These are phyloP conservation scores for Trachymyrmex cornetzi DNA, from an alignment of 1,140 invertebrate genomes.

Conservation along the genomic window DNA sequence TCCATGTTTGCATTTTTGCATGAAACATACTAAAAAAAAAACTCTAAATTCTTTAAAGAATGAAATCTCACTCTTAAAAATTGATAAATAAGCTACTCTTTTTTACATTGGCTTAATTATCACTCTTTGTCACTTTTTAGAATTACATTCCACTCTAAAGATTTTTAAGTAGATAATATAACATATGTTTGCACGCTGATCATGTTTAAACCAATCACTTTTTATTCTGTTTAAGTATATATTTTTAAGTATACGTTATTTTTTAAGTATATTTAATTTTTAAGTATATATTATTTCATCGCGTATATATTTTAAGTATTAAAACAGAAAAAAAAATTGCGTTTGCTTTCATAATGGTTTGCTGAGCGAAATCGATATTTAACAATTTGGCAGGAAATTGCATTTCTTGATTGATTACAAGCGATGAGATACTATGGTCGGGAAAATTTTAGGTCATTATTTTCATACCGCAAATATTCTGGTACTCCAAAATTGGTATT, in stretches of 20 bases:
- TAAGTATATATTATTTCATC: not conserved
- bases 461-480: slow-evolving; percentile 41
- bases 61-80: too few relatives aligned
- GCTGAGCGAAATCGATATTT: slow-evolving; percentile 35
- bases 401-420: slow-evolving; percentile 42
- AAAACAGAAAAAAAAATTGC: not conserved
- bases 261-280: not conserved
- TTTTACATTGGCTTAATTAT: too few relatives aligned
- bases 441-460: slow-evolving; percentile 44
- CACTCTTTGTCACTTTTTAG: too few relatives aligned
- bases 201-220: not conserved
- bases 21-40: too few relatives aligned
- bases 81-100: too few relatives aligned
- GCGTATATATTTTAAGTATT: not conserved
- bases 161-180: not conserved
- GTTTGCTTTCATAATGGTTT: not conserved
- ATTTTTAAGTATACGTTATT: slow-evolving; percentile 8
- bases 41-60: too few relatives aligned
- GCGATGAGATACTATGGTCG: slow-evolving; percentile 1
- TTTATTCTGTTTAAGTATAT: not conserved
- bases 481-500: slow-evolving; percentile 24
- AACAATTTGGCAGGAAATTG: slow-evolving; percentile 22
- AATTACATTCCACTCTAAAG: too few relatives aligned
- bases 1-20: too few relatives aligned
- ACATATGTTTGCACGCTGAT: not conserved